A percentile compares a stretch with the other conserved stretches of the same genome.
Conservation (phyloP, 2,797 vertebrate genomes). For the Nyctalus aviator region DNA sequence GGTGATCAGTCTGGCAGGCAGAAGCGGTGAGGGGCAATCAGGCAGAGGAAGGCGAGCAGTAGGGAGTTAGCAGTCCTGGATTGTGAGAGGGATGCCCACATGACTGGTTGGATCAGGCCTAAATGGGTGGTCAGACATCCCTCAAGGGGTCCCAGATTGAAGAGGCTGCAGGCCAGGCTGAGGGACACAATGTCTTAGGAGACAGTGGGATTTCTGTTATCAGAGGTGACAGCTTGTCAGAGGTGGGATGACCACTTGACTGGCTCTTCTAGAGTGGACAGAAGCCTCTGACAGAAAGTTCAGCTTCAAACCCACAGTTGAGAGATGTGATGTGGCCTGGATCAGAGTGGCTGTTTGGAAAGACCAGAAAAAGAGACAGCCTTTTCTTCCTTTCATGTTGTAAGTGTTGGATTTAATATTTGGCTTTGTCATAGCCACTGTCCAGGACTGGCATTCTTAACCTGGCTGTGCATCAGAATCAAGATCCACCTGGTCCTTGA, state of each 20-base stretch:
- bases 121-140: no score
- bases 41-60: no score
- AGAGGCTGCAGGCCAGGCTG: no score
- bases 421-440: neutral
- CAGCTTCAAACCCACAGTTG: neutral
- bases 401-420: neutral
- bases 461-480: neutral
- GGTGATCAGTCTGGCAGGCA: no score
- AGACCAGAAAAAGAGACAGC: neutral
- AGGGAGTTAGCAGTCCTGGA: no score
- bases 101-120: no score
- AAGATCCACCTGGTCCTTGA: neutral
- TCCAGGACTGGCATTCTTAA: neutral
- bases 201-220: neutral
- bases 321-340: neutral
- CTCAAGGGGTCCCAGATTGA: no score
- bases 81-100: no score
- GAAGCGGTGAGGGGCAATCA: no score
- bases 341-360: neutral
- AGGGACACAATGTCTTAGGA: neutral
- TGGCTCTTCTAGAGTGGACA: neutral
- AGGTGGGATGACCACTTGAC: neutral
- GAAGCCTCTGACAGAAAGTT: neutral
- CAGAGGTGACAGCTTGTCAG: neutral
- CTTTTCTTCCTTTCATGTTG: neutral